Evolutionary conservation across 2,888 invertebrate species (phyloP).

Genomic region (Pachycephus smyrnensis): DNA sequence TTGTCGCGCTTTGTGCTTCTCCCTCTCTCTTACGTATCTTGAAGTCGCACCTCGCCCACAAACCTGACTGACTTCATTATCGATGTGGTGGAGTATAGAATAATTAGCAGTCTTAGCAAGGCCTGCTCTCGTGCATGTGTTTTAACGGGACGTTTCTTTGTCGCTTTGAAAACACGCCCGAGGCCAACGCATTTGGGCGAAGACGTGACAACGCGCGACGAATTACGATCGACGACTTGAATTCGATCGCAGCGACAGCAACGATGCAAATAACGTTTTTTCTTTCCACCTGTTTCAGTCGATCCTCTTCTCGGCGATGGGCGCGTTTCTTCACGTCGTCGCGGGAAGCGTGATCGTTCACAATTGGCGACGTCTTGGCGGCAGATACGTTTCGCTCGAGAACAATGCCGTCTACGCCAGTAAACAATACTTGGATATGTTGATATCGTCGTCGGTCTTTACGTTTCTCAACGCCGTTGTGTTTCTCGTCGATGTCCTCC

Average conservation of each 20-base stretch:
- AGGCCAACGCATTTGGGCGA: not conserved
- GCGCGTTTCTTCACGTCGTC: constrained; percentile 74
- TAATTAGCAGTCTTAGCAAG: constrained; percentile 53
- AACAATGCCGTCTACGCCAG: constrained; percentile 71
- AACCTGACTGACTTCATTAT: not conserved
- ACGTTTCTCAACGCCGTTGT: constrained; percentile 73
- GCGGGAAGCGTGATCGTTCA: constrained; percentile 76
- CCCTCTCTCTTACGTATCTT: constrained; percentile 7
- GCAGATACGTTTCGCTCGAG: constrained; percentile 55
- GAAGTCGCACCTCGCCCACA: not conserved
- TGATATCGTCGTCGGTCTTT: constrained; percentile 75
- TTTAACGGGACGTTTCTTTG: not conserved
- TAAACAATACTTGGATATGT: constrained; percentile 76
- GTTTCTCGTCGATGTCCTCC: constrained; percentile 74
- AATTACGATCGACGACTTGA: not conserved
- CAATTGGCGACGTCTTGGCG: constrained; percentile 63
- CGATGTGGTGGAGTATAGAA: not conserved
- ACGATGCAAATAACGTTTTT: not conserved
- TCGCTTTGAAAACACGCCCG: not conserved
- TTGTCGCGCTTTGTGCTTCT: not conserved
- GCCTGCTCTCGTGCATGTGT: constrained; percentile 26
- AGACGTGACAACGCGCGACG: not conserved
- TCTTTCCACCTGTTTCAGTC: constrained; percentile 61
- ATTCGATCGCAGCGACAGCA: not conserved
- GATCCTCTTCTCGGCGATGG: constrained; percentile 73